phyloP scores from a whole-genome alignment of 2,888 invertebrate genomes.

The Branchellion lobata region DNA sequence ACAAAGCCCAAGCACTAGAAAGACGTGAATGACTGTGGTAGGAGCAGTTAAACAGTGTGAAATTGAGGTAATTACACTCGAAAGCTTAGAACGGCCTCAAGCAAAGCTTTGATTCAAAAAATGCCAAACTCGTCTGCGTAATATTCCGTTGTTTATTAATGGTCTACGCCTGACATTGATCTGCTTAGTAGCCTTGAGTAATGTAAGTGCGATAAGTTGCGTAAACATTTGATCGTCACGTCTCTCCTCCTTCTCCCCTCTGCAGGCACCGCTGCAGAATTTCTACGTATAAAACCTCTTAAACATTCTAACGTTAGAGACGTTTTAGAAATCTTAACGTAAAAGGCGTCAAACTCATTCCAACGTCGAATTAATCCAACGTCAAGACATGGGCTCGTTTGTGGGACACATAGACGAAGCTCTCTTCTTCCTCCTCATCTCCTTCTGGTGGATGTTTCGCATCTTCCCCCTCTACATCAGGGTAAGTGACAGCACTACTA shows the following conservation, averaged over 20 bases:
- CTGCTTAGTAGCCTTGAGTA: no score
- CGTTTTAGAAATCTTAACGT: not conserved
- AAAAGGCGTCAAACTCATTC: not conserved
- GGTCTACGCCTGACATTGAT: no score
- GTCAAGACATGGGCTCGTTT: slow-evolving; percentile 53
- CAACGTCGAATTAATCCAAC: not conserved
- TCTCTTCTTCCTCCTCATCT: slow-evolving; percentile 53
- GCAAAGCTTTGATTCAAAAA: no score
- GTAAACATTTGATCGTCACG: no score
- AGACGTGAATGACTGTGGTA: no score
- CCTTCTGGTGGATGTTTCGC: slow-evolving; percentile 54
- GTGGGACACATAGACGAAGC: slow-evolving; percentile 55
- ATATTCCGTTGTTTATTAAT: no score
- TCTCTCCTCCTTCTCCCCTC: not conserved
- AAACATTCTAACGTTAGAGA: not conserved
- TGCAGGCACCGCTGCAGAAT: not conserved
- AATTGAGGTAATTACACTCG: no score
- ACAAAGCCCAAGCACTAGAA: no score
- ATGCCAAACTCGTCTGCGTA: no score
- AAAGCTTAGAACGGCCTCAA: no score
- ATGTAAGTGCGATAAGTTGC: no score
- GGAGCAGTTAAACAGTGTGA: no score
- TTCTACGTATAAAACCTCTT: not conserved
- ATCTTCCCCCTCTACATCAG: slow-evolving; percentile 51
- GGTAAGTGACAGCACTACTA: slow-evolving; percentile 51